These are phyloP conservation scores for Solea senegalensis DNA, from an alignment of 2,113 vertebrate genomes.

Conservation along the genomic window DNA sequence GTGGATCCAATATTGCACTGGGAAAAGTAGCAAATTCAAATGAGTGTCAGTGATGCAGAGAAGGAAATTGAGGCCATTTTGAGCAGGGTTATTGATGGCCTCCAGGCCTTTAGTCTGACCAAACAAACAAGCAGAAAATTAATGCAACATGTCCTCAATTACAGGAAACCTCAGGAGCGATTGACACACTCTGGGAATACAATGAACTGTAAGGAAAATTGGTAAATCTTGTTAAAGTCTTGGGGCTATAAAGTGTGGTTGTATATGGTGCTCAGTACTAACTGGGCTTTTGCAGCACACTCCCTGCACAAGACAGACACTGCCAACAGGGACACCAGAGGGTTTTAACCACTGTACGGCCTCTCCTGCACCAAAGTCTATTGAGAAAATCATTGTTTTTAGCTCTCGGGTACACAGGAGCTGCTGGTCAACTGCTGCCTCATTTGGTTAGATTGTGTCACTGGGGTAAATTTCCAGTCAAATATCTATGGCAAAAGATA, in stretches of 20 bases:
- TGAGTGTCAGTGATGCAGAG: conserved; percentile 38
- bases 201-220: not conserved
- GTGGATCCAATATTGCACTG: conserved; percentile 46
- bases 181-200: conserved; percentile 5
- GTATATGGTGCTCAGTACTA: too few species aligned
- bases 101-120: conserved; percentile 38
- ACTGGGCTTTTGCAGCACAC: too few species aligned
- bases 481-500: too few species aligned
- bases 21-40: conserved; percentile 57
- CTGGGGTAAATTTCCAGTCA: too few species aligned
- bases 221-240: conserved; percentile 24
- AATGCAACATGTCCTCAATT: conserved; percentile 39
- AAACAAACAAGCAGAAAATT: conserved; percentile 39
- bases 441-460: too few species aligned
- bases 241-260: not conserved
- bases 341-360: too few species aligned
- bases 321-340: too few species aligned
- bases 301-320: too few species aligned
- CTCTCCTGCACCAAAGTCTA: too few species aligned
- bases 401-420: too few species aligned
- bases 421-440: too few species aligned
- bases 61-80: conserved; percentile 54
- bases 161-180: conserved; percentile 23
- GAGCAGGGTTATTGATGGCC: conserved; percentile 43
- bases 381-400: too few species aligned